Base-by-base conservation (phyloP, 2,797 vertebrate species). In the Toxotes lorentzi region DNA sequence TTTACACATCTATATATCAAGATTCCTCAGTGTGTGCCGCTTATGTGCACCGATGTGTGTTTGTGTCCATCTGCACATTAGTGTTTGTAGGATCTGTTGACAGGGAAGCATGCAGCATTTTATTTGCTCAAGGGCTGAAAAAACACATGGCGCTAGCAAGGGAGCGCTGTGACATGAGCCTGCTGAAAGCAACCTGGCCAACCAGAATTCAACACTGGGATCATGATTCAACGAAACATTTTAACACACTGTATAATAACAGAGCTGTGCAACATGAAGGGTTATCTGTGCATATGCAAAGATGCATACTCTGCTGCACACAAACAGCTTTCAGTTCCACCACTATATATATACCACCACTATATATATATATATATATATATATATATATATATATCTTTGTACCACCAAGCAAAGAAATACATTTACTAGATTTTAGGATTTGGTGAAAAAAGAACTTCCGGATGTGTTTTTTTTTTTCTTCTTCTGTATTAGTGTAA, bases 81-180 rank as follows among this genome's bases (percentile, higher is more conserved):
- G 90, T 91, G 92, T 91, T 89, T 89, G 89, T 88, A 83, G 88
- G 89, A 91, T 91, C 87, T 92, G 93, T 92, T 93, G 93, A 94
- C 90, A 94, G 91, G 73, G 81, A 94, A 91, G 91, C 92, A 93
- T 79, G 91, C 93, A 88, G 89, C 76, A 85, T 93, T 94, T 93
- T 93, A 92, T 95, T 92, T 91, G 89, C 90, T 88, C 85, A 86
- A 83, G 86, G 79, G 80, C 79, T 90, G 91, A 89, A 90, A 92
- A 93, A 93, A 90, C 86, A 92, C 68, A 84, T 70, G 79, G 81
- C 14, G 79, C 87, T 85, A 78, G 90, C 73, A 35, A 87, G 88
- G 61, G 84, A 85, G 83, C 47, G 66, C 84, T 70, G 86, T 87
- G 90, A 92, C 91, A 85, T 85, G 86, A 92, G 84, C 62, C 85